A percentile compares a stretch with the other conserved stretches of the same genome.
phyloP scores from a whole-genome alignment of 2,888 invertebrate genomes.

The Neocrepidodera transversa region DNA sequence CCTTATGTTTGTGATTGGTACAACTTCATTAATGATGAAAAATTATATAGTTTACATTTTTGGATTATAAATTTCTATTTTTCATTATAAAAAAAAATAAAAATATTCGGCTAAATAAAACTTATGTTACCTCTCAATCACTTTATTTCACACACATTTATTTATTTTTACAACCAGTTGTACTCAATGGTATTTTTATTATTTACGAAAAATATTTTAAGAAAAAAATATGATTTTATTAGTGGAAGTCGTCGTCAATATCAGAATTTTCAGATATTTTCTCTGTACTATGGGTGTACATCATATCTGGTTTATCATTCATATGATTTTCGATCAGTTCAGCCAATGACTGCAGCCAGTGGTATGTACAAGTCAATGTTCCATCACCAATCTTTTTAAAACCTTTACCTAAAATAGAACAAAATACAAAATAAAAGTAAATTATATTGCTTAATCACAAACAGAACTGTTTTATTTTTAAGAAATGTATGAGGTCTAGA shows the following conservation, averaged over 20 bases:
- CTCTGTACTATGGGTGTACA: slow-evolving; percentile 38
- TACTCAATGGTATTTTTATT: background rate
- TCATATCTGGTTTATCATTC: slow-evolving; percentile 41
- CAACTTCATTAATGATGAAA: no score
- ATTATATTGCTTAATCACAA: background rate
- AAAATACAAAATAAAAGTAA: no score
- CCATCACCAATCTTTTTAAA: slow-evolving; percentile 67
- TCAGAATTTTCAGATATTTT: slow-evolving; percentile 41
- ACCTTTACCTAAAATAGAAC: slow-evolving; percentile 53
- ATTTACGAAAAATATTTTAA: slow-evolving; percentile 1
- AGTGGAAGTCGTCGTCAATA: slow-evolving; percentile 33
- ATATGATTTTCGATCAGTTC: slow-evolving; percentile 63
- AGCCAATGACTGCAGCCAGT: slow-evolving; percentile 64
- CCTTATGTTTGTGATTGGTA: no score
- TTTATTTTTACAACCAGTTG: background rate
- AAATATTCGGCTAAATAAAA: no score
- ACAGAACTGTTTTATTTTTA: no score
- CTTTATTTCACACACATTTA: background rate
- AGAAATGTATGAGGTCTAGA: no score
- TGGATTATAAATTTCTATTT: no score
- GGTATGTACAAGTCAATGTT: slow-evolving; percentile 63
- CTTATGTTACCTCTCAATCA: background rate
- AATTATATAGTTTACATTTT: no score
- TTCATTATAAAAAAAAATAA: no score
- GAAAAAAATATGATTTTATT: background rate